These are phyloP conservation scores for Aphrocallistes beatrix DNA, from an alignment of 37 sponge, comb jelly and placozoan species.

Conservation along the genomic window DNA sequence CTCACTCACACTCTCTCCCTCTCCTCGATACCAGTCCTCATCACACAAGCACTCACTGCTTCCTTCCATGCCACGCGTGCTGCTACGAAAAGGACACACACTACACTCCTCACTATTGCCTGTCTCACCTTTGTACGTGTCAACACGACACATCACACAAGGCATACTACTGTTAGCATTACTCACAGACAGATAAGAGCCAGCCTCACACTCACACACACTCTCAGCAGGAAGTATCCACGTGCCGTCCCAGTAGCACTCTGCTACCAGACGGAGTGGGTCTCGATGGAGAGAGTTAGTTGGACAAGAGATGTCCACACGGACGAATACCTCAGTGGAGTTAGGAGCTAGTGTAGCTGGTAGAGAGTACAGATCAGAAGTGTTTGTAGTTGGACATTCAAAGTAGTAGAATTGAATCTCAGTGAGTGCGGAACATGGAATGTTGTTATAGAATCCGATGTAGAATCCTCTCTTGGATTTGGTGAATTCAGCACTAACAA, in stretches of 20 bases:
- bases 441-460: not conserved
- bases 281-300: not conserved
- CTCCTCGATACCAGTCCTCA: not conserved
- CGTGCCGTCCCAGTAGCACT: conserved; percentile 8
- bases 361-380: not conserved
- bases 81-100: not conserved
- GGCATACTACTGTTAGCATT: not conserved
- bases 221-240: not conserved
- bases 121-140: not conserved
- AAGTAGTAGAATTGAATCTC: conserved; percentile 8
- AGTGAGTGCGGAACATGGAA: not conserved
- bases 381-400: not conserved
- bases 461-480: conserved; percentile 3
- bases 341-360: not conserved
- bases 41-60: not conserved
- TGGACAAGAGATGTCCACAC: not conserved
- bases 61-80: not conserved
- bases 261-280: not conserved
- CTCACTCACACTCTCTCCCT: not conserved
- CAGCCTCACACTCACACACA: not conserved
- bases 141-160: not conserved
- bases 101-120: not conserved
- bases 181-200: not conserved
- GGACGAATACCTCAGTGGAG: not conserved
- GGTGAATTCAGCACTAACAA: not conserved